Evolutionary conservation across 2,113 vertebrate genomes (phyloP), one percentile per base, ranked within the genome.

Genomic region (Eurystomus gularis): DNA sequence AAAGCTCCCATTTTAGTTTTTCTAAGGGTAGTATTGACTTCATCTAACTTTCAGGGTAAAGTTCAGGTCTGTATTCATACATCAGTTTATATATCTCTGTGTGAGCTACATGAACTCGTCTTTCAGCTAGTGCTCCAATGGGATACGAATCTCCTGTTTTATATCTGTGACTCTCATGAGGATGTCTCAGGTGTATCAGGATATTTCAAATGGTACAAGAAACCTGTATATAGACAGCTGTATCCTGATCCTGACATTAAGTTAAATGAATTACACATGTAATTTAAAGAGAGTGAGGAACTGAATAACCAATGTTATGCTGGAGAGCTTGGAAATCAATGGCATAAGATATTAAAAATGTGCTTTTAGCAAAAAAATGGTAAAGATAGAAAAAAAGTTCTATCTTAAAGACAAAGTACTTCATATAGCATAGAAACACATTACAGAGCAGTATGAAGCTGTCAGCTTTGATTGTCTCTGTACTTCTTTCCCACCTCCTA

Each of bases 91-190:
- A 10, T n/a, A 37, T 19, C 10, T 60, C 8, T 37, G 4, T 33
- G 8, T 39, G 29, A 91, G n/a, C 18, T 52, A 15, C 21, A 5
- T 28, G 17, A 48, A 77, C 2, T 2, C 61, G 10, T 76, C 37
- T 68, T 91, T 87, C 70, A 87, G 14, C 3, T 77, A 25, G 31
- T 25, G 10, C 6, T 73, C 18, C 19, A 52, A 3, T 20, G 7
- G 11, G 48, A 55, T 37, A 26, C 1, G 57, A 52, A 80, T 71
- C 61, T 82, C 7, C 17, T 21, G 6, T 62, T 20, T 68, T 54
- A 26, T 8, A 51, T 33, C 39, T 2, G 0, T 72, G 49, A 49
- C 0, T 0, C 7, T 11, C 13, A 4, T 28, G 12, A 93, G 9
- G 33, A 69, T 46, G 31, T 39, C 25, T 64, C 65, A 49, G 11